phyloP scores from a whole-genome alignment of 2,797 vertebrate species.

The Scyliorhinus canicula region DNA sequence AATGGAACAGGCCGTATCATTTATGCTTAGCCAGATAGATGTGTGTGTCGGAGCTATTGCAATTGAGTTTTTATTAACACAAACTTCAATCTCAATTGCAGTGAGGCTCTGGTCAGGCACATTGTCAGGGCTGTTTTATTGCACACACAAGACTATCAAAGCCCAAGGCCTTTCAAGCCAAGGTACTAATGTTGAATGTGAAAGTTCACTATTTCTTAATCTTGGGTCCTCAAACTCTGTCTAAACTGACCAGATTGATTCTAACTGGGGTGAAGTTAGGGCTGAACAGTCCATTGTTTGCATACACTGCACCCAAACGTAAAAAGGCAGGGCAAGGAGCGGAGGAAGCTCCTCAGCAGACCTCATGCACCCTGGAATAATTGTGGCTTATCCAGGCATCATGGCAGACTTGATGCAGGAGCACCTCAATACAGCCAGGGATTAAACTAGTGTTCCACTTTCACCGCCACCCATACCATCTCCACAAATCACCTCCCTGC shows the following conservation, averaged over 20 bases:
- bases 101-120: neutral
- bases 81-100: neutral
- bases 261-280: neutral
- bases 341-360: neutral
- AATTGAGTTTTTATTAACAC: neutral
- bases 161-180: neutral
- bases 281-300: neutral
- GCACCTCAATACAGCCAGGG: neutral
- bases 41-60: neutral
- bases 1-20: neutral
- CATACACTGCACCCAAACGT: neutral
- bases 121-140: neutral
- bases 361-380: neutral
- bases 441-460: neutral
- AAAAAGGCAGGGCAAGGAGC: neutral
- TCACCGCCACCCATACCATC: neutral
- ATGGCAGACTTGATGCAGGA: neutral
- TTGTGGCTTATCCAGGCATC: neutral
- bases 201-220: neutral
- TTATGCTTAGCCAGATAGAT: neutral
- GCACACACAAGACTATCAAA: neutral
- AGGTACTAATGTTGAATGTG: neutral
- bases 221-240: neutral
- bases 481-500: neutral
- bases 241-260: neutral